These are phyloP conservation scores for Myotis yumanensis DNA, from an alignment of 2,113 vertebrate species.

Conservation along the genomic window DNA sequence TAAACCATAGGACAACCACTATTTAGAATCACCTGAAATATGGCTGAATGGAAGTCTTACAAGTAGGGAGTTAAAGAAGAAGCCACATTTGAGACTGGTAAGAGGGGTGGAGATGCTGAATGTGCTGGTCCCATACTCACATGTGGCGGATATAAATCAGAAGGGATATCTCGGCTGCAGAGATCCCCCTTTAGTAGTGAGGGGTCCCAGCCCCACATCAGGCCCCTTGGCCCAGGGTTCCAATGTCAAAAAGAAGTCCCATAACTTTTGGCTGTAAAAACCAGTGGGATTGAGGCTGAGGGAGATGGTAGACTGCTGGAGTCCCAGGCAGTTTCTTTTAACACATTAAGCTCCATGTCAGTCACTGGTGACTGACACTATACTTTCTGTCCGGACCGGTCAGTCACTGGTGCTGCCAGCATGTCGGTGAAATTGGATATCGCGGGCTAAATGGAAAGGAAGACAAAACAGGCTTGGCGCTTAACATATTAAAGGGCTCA, in stretches of 20 bases:
- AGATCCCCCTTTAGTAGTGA: neutral
- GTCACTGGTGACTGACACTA: too few species aligned
- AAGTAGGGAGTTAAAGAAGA: neutral
- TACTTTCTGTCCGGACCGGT: too few species aligned
- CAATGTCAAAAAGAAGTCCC: neutral
- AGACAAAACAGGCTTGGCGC: too few species aligned
- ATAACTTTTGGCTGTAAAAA: neutral
- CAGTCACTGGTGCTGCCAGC: too few species aligned
- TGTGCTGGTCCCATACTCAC: neutral
- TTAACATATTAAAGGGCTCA: neutral
- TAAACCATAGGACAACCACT: neutral
- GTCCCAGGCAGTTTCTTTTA: neutral
- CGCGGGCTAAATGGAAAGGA: too few species aligned
- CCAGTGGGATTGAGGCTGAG: neutral
- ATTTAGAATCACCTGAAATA: neutral
- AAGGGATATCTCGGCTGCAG: neutral
- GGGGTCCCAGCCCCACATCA: neutral
- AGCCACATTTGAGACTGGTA: neutral
- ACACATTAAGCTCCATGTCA: too few species aligned
- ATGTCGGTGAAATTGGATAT: too few species aligned
- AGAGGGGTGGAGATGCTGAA: neutral
- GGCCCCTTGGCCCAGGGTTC: neutral
- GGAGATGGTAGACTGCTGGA: neutral
- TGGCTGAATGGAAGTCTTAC: neutral
- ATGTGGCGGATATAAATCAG: too few species aligned